A percentile compares a stretch with the other conserved stretches of the same genome.
Conservation (phyloP, 2,888 invertebrate species). For the Tanypteryx hageni region DNA sequence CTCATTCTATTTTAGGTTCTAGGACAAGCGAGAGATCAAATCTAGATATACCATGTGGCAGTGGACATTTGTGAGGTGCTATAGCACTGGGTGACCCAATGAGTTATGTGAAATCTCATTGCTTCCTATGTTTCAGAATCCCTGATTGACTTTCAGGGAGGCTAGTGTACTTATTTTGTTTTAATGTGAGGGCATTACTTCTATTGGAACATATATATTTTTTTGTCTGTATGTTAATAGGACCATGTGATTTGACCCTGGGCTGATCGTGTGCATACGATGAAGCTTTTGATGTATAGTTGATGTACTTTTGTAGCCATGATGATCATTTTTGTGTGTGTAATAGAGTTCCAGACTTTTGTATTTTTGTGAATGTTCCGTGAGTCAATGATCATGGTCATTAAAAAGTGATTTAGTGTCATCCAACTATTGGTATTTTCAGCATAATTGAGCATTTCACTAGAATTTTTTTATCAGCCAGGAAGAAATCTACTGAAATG, state of each 20-base stretch:
- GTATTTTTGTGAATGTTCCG: not conserved
- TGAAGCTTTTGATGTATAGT: constrained; percentile 36
- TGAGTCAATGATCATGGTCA: not conserved
- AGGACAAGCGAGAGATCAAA: constrained; percentile 7
- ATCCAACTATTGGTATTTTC: not conserved
- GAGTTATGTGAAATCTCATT: constrained; percentile 13
- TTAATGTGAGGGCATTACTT: not conserved
- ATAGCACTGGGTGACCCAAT: constrained; percentile 15
- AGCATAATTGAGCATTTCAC: not conserved
- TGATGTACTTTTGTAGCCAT: not conserved
- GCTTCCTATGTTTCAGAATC: constrained; percentile 23
- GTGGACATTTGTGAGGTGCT: constrained; percentile 1
- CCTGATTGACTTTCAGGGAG: not conserved
- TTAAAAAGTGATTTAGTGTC: not conserved
- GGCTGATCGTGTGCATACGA: not conserved
- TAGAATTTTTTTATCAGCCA: not conserved
- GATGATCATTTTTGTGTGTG: not conserved
- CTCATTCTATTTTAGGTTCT: not conserved
- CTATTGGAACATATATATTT: not conserved
- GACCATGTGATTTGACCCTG: not conserved
- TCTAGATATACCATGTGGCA: not conserved
- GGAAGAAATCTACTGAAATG: not conserved
- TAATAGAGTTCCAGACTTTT: not conserved
- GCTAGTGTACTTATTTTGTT: not conserved
- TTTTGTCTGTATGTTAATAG: not conserved